Conservation (phyloP, 1,140 invertebrate species). For the Euura lappo region DNA sequence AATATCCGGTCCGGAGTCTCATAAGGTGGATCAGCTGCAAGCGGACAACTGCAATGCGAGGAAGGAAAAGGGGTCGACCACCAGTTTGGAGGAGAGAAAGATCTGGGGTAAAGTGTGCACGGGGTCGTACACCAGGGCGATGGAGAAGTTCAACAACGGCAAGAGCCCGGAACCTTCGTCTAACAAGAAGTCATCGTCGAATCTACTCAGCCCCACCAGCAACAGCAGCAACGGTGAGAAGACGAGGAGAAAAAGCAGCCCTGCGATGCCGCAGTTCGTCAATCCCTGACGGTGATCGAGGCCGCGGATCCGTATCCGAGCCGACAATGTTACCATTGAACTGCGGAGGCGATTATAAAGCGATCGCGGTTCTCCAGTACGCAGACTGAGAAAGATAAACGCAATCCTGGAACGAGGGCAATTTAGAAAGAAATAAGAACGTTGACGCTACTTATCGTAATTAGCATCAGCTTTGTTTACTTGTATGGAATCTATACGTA, state of each 20-base stretch:
- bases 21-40: background rate
- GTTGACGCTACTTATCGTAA: background rate
- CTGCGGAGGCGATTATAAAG: background rate
- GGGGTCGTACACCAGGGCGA: slow-evolving; percentile 59
- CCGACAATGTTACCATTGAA: background rate
- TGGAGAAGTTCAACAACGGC: slow-evolving; percentile 57
- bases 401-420: too few relatives aligned
- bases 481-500: background rate
- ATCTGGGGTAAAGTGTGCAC: slow-evolving; percentile 58
- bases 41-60: background rate
- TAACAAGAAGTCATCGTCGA: slow-evolving; percentile 32
- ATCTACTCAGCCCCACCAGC: slow-evolving; percentile 26
- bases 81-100: slow-evolving; percentile 28
- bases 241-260: slow-evolving; percentile 50
- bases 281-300: slow-evolving; percentile 32
- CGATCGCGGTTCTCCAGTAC: background rate
- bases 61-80: background rate
- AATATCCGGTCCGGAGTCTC: background rate
- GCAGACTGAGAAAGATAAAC: background rate
- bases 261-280: slow-evolving; percentile 45
- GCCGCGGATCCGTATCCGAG: background rate
- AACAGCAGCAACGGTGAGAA: slow-evolving; percentile 41
- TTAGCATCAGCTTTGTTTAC: slow-evolving; percentile 7
- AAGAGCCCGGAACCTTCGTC: slow-evolving; percentile 29
- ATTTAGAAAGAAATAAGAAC: too few relatives aligned